phyloP scores from a whole-genome alignment of 2,888 invertebrate genomes.

The Ferdinandea cuprea region DNA sequence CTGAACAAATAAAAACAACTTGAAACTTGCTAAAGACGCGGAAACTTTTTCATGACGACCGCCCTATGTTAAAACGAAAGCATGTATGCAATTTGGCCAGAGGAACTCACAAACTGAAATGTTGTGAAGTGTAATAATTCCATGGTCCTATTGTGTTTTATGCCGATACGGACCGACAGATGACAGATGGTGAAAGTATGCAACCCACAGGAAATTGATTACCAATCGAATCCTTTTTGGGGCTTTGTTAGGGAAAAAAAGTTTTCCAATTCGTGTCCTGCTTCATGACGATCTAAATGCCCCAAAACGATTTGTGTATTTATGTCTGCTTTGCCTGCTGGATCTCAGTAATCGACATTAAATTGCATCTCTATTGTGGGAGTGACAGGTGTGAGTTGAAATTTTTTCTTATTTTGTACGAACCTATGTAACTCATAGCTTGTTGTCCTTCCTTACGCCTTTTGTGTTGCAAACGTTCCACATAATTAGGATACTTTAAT shows the following conservation, averaged over 20 bases:
- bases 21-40: slow-evolving; percentile 1
- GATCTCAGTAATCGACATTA: slow-evolving; percentile 34
- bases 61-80: not conserved
- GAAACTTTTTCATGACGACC: slow-evolving; percentile 43
- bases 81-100: slow-evolving; percentile 23
- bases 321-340: slow-evolving; percentile 8
- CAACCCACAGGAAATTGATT: slow-evolving; percentile 30
- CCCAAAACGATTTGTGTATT: slow-evolving; percentile 7
- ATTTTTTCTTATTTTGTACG: not conserved
- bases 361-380: slow-evolving; percentile 24
- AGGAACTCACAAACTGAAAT: slow-evolving; percentile 13
- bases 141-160: not conserved
- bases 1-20: slow-evolving; percentile 2
- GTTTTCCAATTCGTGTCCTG: not conserved
- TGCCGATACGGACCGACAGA: no score
- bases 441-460: not conserved
- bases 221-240: slow-evolving; percentile 40
- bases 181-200: slow-evolving; percentile 53
- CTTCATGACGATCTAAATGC: not conserved
- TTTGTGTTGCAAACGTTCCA: slow-evolving; percentile 33
- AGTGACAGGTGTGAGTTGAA: not conserved
- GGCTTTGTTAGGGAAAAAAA: not conserved
- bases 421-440: no score
- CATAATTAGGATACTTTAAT: slow-evolving; percentile 60
- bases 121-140: slow-evolving; percentile 9